Evolutionary conservation across 2,888 invertebrate species (phyloP).

Genomic region (Nomada ruficornis): DNA sequence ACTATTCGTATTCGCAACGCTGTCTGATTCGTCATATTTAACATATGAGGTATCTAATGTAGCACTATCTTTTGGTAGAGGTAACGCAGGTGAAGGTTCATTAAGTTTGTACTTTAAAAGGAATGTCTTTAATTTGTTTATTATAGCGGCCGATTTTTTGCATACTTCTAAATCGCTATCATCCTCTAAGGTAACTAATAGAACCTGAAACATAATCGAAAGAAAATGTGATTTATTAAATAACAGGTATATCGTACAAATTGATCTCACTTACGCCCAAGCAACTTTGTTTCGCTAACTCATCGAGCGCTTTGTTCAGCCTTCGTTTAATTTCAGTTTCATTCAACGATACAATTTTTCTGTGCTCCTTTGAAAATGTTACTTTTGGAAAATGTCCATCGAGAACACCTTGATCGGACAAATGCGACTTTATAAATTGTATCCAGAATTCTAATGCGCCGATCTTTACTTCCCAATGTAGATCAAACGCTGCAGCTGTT

Average conservation of each 20-base stretch:
- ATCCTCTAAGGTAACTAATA: slow-evolving; percentile 88
- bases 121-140: slow-evolving; percentile 85
- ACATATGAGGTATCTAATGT: slow-evolving; percentile 76
- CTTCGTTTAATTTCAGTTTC: slow-evolving; percentile 88
- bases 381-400: slow-evolving; percentile 92
- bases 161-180: slow-evolving; percentile 91
- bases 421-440: slow-evolving; percentile 87
- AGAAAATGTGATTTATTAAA: background rate
- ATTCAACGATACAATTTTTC: slow-evolving; percentile 91
- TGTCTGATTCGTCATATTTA: slow-evolving; percentile 56
- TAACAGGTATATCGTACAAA: background rate
- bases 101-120: slow-evolving; percentile 83
- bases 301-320: slow-evolving; percentile 88
- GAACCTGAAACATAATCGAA: slow-evolving; percentile 80
- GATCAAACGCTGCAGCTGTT: slow-evolving; percentile 88
- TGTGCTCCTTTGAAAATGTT: slow-evolving; percentile 91
- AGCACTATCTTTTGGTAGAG: slow-evolving; percentile 75
- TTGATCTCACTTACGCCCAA: slow-evolving; percentile 85
- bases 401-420: slow-evolving; percentile 92
- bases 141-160: slow-evolving; percentile 86
- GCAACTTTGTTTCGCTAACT: slow-evolving; percentile 89
- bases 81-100: slow-evolving; percentile 70
- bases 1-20: slow-evolving; percentile 66
- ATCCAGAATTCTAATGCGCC: slow-evolving; percentile 91
- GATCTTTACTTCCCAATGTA: slow-evolving; percentile 93